Conservation (phyloP, 2,113 vertebrate species). For the Leucopsar rothschildi region DNA sequence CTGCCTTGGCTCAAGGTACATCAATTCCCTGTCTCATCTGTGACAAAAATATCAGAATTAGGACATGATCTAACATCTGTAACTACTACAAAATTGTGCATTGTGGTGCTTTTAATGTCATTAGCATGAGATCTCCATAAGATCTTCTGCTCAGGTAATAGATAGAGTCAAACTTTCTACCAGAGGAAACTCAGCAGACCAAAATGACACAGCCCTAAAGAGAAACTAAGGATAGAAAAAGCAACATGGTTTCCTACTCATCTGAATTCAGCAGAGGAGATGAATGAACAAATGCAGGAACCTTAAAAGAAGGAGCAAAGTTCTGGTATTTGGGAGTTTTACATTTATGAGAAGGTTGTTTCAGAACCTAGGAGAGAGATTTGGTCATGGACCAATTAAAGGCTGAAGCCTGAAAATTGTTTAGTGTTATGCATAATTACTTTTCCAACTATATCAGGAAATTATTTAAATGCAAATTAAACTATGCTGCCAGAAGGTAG, state of each 20-base stretch:
- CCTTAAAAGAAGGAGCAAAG: neutral
- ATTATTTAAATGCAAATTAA: constrained; percentile 68
- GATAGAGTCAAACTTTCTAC: neutral
- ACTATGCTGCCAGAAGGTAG: constrained; percentile 45
- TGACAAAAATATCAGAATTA: neutral
- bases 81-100: neutral
- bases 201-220: neutral
- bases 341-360: neutral
- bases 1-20: neutral
- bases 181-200: neutral
- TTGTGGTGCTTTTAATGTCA: neutral
- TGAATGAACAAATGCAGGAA: neutral
- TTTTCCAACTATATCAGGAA: constrained; percentile 14
- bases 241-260: neutral
- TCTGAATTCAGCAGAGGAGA: neutral
- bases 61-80: neutral
- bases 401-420: constrained; percentile 25
- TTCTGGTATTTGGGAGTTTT: neutral
- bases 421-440: constrained; percentile 53
- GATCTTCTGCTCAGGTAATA: neutral
- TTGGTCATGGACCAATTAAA: constrained; percentile 1
- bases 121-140: neutral
- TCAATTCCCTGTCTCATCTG: neutral
- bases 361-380: neutral
- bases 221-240: neutral